These are phyloP conservation scores for Sceliomorpha sp. DNA, from an alignment of 2,888 invertebrate species.

Conservation along the genomic window DNA sequence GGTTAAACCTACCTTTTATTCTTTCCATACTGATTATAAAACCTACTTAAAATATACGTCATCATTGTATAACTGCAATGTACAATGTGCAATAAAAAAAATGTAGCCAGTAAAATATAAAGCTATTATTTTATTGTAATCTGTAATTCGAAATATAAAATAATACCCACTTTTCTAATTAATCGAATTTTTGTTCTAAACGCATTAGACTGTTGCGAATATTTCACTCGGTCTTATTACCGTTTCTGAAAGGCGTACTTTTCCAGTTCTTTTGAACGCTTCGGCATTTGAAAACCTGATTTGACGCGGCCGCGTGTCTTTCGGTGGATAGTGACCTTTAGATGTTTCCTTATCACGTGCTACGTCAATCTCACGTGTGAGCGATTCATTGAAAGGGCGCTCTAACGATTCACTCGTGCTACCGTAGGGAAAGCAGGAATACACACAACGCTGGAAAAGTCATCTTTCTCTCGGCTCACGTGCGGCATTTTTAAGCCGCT, in stretches of 20 bases:
- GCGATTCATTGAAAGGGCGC: slow-evolving; percentile 56
- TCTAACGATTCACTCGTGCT: slow-evolving; percentile 56
- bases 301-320: slow-evolving; percentile 46
- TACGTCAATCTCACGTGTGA: slow-evolving; percentile 59
- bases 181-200: no score
- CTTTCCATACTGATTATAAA: no score
- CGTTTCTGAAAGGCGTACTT: slow-evolving; percentile 4
- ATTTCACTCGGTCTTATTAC: background rate
- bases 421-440: slow-evolving; percentile 43
- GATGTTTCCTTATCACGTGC: slow-evolving; percentile 56
- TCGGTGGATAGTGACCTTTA: slow-evolving; percentile 54
- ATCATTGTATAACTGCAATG: no score
- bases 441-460: slow-evolving; percentile 35
- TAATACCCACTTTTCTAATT: no score
- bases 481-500: no score
- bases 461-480: slow-evolving; percentile 39
- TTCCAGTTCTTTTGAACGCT: slow-evolving; percentile 42
- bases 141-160: no score
- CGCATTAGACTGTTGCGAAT: no score
- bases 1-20: no score
- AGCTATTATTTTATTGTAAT: no score
- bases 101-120: no score
- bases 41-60: no score
- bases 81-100: no score
- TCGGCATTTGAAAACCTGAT: slow-evolving; percentile 53